Base-by-base conservation (phyloP, 1,140 invertebrate genomes). In the Rhagoletis zephyria region DNA sequence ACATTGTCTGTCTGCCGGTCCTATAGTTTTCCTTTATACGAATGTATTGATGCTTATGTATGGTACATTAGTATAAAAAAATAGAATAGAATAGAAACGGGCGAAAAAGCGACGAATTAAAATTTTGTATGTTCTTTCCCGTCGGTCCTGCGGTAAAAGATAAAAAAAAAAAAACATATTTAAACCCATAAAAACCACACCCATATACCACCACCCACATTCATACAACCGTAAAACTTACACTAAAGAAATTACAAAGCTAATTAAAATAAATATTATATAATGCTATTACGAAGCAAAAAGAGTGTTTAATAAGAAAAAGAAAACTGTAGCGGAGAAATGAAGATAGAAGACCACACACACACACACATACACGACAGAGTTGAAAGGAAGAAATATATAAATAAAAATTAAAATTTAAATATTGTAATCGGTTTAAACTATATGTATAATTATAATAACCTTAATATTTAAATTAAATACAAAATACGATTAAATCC, bases 381-480 rank as follows among this genome's bases (percentile, higher is more conserved):
- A 56, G 87, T 59, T 59, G 64, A 77, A 81, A 85, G 85, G 74
- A 67, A 87, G 45, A 85, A 81, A 87, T 19, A 51, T 88, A 89
- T 87, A 90, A 88, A 88, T 88, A 85, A 90, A 90, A 89, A 88
- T 16, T 88, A 87, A 88, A 74, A 64, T 40, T 89, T 77, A 90
- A 90, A 90, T 89, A 89, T 91, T 92, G 91, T 92, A 92, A 92
- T 92, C 91, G 91, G 91, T 92, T 92, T 91, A 92, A 92, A 92
- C 91, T 92, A 92, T 92, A 92, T 92, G 91, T 92, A 92, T 92
- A 92, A 92, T 92, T 92, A 92, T 92, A 88, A 88, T 92, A 92
- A 92, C 90, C 90, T 92, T 92, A 92, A 92, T 92, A 92, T 91
- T 92, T 92, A 92, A 92, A 92, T 91, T 92, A 92, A 92, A 92